Conservation (phyloP, 2,888 invertebrate genomes). For the Bruchidius siliquastri region DNA sequence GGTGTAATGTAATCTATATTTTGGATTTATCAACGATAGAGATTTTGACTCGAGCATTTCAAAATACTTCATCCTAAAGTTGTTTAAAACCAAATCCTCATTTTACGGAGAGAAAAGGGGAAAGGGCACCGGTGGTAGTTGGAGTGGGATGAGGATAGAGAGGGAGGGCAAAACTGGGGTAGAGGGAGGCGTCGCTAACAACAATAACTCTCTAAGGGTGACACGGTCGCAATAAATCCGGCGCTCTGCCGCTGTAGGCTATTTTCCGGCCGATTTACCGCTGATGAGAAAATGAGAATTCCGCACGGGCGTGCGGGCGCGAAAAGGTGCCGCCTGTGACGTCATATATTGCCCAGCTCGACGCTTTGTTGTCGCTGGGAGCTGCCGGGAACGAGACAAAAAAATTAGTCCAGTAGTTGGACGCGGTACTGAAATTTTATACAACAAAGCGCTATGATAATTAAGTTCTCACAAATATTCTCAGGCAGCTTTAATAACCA, state of each 20-base stretch:
- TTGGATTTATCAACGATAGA: no score
- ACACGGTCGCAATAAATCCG: slow-evolving; percentile 46
- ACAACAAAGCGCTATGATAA: no score
- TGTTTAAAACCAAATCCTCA: no score
- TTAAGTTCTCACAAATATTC: no score
- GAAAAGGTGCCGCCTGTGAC: slow-evolving; percentile 33
- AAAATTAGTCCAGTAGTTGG: neutral
- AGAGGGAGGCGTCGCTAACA: slow-evolving; percentile 38
- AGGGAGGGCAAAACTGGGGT: slow-evolving; percentile 6
- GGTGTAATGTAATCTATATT: no score
- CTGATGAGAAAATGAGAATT: slow-evolving; percentile 49
- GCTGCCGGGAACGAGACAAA: neutral
- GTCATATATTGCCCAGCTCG: slow-evolving; percentile 29
- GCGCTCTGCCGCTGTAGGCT: slow-evolving; percentile 40
- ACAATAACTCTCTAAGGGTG: slow-evolving; percentile 47
- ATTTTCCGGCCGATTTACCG: slow-evolving; percentile 49
- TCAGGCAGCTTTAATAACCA: no score
- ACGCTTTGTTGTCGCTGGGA: slow-evolving; percentile 16
- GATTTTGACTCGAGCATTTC: no score
- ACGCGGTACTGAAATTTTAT: no score
- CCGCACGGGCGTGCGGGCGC: slow-evolving; percentile 37
- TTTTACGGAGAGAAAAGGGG: neutral
- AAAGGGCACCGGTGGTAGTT: neutral
- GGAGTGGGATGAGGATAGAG: neutral
- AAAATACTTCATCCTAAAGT: no score